phyloP scores from a whole-genome alignment of 2,797 vertebrate genomes.

The Gorsachius magnificus region DNA sequence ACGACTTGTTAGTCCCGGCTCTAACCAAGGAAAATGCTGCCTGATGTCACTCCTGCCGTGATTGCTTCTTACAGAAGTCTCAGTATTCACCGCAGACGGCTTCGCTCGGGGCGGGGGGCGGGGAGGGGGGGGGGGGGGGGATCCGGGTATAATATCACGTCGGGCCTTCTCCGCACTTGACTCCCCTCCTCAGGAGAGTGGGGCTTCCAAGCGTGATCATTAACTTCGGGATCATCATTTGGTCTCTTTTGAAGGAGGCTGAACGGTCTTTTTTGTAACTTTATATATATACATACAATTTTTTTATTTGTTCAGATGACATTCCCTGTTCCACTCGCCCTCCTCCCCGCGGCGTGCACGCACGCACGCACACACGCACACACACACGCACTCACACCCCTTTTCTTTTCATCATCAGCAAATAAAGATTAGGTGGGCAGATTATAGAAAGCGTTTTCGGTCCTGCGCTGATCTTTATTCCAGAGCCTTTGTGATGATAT shows the following conservation, averaged over 20 bases:
- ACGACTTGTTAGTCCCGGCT: neutral
- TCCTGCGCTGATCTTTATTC: slow-evolving; percentile 90
- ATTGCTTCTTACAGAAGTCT: neutral
- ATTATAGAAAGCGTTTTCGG: slow-evolving; percentile 85
- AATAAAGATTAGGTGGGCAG: slow-evolving; percentile 91
- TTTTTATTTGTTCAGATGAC: slow-evolving; percentile 75
- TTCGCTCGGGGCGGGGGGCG: neutral
- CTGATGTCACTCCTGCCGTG: neutral
- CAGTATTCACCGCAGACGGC: neutral
- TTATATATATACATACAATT: neutral
- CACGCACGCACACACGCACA: neutral
- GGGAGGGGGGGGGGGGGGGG: too few species aligned
- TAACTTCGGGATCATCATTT: neutral
- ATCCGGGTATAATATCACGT: neutral
- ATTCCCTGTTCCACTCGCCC: slow-evolving; percentile 36
- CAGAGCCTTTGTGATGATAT: slow-evolving; percentile 97
- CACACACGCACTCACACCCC: neutral
- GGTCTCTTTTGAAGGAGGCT: slow-evolving; percentile 28
- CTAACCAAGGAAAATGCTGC: neutral
- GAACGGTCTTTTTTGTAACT: slow-evolving; percentile 43
- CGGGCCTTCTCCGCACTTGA: neutral
- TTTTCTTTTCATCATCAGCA: slow-evolving; percentile 89
- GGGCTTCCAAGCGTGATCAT: neutral
- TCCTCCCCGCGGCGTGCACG: neutral
- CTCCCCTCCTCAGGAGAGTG: neutral